A percentile compares a stretch with the other conserved stretches of the same genome.
phyloP scores from a whole-genome alignment of 2,113 vertebrate species.

The Xenus cinereus region DNA sequence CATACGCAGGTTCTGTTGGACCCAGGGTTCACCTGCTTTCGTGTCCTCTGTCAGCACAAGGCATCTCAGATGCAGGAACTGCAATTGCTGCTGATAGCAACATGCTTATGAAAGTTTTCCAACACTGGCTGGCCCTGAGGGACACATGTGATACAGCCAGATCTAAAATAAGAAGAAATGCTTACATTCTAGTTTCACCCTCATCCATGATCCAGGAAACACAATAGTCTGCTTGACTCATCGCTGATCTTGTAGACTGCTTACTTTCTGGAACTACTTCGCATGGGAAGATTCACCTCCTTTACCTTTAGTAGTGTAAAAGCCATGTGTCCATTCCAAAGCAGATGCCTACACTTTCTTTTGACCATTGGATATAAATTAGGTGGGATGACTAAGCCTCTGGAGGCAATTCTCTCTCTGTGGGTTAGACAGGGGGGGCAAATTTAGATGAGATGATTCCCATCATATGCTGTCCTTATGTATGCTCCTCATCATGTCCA shows the following conservation, averaged over 20 bases:
- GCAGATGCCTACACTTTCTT: not conserved
- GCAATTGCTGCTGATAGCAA: not conserved
- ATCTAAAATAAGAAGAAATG: not conserved
- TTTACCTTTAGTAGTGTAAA: not conserved
- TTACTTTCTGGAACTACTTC: not conserved
- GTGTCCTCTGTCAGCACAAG: not conserved
- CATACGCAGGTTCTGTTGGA: rapidly evolving
- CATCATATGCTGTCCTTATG: not conserved
- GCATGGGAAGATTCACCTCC: not conserved
- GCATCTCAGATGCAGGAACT: not conserved
- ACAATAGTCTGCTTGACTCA: not conserved
- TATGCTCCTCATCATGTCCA: not conserved
- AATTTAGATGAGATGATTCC: not conserved
- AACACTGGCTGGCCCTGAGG: not conserved
- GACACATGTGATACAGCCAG: not conserved
- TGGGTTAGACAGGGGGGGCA: not conserved
- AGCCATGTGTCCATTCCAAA: not conserved
- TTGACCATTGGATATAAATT: not conserved
- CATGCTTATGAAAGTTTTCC: not conserved
- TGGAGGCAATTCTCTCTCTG: not conserved
- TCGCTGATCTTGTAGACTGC: not conserved
- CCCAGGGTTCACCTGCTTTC: not conserved
- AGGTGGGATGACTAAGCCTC: not conserved
- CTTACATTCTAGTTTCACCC: not conserved
- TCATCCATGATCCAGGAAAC: not conserved